Evolutionary conservation across 2,797 vertebrate genomes (phyloP), one percentile per base, ranked within the genome.

Genomic region (Cottoperca gobio): DNA sequence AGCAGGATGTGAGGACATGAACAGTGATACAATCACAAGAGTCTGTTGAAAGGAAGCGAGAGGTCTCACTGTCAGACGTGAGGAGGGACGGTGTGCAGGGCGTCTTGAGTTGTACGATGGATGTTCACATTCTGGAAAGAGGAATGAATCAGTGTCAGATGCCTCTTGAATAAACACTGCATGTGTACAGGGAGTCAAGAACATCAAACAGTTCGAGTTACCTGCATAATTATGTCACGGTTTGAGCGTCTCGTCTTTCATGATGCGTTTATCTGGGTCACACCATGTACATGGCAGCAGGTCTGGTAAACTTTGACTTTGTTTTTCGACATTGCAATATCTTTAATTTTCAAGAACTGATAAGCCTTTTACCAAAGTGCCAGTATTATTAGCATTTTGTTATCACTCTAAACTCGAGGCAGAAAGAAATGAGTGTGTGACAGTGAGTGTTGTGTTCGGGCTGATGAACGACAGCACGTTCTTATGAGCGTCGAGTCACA

Each of bases 1-100:
- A 70, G 40, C n/a, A 55, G 46, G 49, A 16, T 24, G 63, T 69
- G 70, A 43, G 52, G 55, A 43, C 24, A 10, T 39, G 37, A 58
- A 31, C 60, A 49, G 64, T 45, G 46, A 49, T 53, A 54, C 1
- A 55, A 64, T 35, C 48, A 43, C 37, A 42, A 8, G 50, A 37
- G 48, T 57, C 63, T 8, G 0, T 58, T 19, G 17, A 5, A 37
- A 35, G 7, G 57, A 11, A 54, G 48, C 2, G 17, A 24, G 45
- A 53, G 42, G 31, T 70, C 19, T 11, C 7, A 24, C 58, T 43
- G 69, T 96, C 96, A 97, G 86, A 95, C 91, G 90, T 97, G 96
- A 66, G 94, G 60, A 4, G 97, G 96, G 24, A 97, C 95, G 0
- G 97, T 97, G 93, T 94, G 93, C 91, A 97, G 76, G 80, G 97